phyloP scores from a whole-genome alignment of 2,888 invertebrate genomes.

The Sicus ferrugineus region DNA sequence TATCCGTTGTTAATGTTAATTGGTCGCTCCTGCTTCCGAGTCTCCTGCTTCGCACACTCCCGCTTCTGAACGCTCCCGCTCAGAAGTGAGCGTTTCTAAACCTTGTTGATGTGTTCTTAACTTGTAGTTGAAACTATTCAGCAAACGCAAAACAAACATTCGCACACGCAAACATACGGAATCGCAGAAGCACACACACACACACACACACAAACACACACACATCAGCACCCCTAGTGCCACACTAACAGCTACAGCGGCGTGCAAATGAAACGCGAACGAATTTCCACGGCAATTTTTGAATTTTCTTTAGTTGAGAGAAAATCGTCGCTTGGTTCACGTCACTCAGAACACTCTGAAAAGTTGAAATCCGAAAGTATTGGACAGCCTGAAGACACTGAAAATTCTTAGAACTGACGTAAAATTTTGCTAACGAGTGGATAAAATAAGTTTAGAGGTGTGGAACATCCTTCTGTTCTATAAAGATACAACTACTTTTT shows the following conservation, averaged over 20 bases:
- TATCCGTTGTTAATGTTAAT: too few species aligned
- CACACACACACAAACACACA: slow-evolving; percentile 8
- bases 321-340: slow-evolving; percentile 65
- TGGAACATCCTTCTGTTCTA: too few species aligned
- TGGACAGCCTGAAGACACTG: slow-evolving; percentile 24
- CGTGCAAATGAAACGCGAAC: not conserved
- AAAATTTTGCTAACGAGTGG: too few species aligned
- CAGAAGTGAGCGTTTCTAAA: too few species aligned
- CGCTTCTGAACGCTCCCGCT: too few species aligned
- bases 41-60: too few species aligned
- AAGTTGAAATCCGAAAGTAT: slow-evolving; percentile 36
- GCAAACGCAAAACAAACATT: not conserved
- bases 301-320: slow-evolving; percentile 65
- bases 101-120: slow-evolving; percentile 11
- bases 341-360: slow-evolving; percentile 49
- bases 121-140: slow-evolving; percentile 32
- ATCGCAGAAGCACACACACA: slow-evolving; percentile 3
- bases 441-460: too few species aligned
- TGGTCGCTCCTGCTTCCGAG: too few species aligned
- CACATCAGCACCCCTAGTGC: not conserved
- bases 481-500: too few species aligned
- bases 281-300: slow-evolving; percentile 48
- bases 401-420: not conserved
- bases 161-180: slow-evolving; percentile 9
- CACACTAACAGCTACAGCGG: too few species aligned